Evolutionary conservation across 2,113 vertebrate species (phyloP).

Genomic region (Lontra canadensis): DNA sequence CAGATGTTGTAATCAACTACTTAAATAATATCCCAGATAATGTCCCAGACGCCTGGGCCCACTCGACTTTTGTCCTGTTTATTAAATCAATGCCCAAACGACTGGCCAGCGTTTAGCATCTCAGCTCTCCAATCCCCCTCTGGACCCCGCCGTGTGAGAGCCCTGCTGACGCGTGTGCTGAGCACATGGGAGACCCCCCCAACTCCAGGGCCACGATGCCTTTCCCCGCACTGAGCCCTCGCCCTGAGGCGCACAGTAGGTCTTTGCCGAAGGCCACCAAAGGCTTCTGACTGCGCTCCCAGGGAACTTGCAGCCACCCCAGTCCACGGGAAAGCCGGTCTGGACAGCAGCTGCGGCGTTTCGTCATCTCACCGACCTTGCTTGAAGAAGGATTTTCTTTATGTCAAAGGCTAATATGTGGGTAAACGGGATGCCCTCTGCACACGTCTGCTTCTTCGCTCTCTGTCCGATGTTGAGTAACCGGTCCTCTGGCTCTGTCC

Average conservation of each 20-base stretch:
- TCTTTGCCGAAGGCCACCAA: fast-evolving
- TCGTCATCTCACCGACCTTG: not conserved
- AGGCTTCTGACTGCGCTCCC: fast-evolving
- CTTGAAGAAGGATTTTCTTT: fast-evolving
- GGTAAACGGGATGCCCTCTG: fast-evolving
- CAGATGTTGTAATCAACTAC: not conserved
- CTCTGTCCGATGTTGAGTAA: fast-evolving
- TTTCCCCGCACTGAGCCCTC: fast-evolving
- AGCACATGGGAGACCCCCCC: too few species aligned
- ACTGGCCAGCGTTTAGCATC: fast-evolving
- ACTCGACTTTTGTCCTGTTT: not conserved
- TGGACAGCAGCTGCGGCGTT: fast-evolving
- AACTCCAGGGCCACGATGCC: too few species aligned
- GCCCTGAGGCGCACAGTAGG: fast-evolving
- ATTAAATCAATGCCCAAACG: not conserved
- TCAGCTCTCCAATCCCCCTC: fast-evolving
- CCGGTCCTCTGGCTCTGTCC: fast-evolving
- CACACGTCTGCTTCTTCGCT: fast-evolving
- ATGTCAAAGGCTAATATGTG: not conserved
- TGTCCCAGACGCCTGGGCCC: not conserved
- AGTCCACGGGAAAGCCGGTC: fast-evolving
- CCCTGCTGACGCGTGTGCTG: fast-evolving
- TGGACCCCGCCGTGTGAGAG: fast-evolving
- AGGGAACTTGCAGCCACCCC: fast-evolving
- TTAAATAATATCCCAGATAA: not conserved